Conservation (phyloP, 2,888 invertebrate species). For the Sphinx pinastri region DNA sequence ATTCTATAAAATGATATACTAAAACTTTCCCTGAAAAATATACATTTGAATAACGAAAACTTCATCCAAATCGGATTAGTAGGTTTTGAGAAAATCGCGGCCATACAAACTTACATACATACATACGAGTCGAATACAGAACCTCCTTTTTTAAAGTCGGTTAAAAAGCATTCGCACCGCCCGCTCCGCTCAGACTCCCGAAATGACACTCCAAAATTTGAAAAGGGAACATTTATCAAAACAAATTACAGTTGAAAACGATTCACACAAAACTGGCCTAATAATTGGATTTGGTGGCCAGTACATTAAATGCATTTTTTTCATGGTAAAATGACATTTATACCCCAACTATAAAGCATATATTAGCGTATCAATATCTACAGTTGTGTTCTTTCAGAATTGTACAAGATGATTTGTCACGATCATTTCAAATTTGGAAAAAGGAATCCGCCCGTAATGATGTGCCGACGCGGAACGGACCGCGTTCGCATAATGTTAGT, state of each 20-base stretch:
- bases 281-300: conserved; percentile 15
- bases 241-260: conserved; percentile 22
- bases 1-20: background rate
- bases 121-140: too few species aligned
- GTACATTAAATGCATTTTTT: background rate
- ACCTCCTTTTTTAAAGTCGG: too few species aligned
- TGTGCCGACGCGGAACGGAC: conserved; percentile 9
- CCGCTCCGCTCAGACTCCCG: background rate
- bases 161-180: background rate
- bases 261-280: conserved; percentile 19
- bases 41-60: too few species aligned
- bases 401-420: conserved; percentile 10
- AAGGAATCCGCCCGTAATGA: conserved; percentile 17
- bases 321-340: background rate
- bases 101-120: too few species aligned
- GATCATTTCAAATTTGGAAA: conserved; percentile 19
- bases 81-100: too few species aligned
- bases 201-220: conserved; percentile 12
- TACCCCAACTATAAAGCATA: too few species aligned
- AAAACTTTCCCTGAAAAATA: too few species aligned
- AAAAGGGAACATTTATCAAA: conserved; percentile 22
- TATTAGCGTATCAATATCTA: background rate
- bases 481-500: background rate
- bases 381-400: background rate
- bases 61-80: too few species aligned